phyloP scores from a whole-genome alignment of 2,113 vertebrate species.

The Gavia stellata region DNA sequence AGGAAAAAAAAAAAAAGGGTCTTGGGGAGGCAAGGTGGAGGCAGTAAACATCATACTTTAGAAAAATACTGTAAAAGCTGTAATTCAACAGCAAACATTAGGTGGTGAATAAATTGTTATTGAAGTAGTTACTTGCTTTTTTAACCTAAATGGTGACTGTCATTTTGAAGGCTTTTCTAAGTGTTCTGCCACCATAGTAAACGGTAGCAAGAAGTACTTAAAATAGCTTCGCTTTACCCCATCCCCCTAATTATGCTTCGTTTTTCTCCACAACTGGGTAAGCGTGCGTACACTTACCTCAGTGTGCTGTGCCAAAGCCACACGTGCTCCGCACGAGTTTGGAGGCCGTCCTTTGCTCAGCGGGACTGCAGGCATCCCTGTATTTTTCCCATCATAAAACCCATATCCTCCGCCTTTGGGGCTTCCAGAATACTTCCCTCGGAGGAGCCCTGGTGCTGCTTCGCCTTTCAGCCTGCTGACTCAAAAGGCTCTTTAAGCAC shows the following conservation, averaged over 20 bases:
- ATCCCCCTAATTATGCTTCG: neutral
- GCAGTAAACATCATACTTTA: neutral
- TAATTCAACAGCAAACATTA: constrained; percentile 37
- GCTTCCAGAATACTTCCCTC: neutral
- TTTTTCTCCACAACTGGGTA: neutral
- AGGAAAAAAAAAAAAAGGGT: neutral
- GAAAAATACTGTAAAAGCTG: constrained; percentile 36
- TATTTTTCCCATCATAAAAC: neutral
- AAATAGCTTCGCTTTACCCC: neutral
- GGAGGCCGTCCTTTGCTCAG: neutral
- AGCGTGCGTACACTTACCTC: fast-evolving
- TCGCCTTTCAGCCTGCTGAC: neutral
- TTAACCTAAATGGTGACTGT: constrained; percentile 41
- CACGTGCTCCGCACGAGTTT: fast-evolving
- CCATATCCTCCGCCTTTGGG: neutral
- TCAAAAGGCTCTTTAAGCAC: neutral
- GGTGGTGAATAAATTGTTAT: constrained; percentile 32
- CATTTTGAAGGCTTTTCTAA: constrained; percentile 30
- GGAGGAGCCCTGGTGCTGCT: neutral
- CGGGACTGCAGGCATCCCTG: neutral
- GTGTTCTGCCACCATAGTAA: constrained; percentile 4
- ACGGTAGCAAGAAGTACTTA: neutral
- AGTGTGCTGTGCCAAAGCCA: neutral
- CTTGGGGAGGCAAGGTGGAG: neutral
- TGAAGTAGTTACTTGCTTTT: constrained; percentile 32